Percentiles rank a stretch among this genome's conserved stretches.
phyloP scores from a whole-genome alignment of 2,888 invertebrate genomes.

The Eledona agricola region DNA sequence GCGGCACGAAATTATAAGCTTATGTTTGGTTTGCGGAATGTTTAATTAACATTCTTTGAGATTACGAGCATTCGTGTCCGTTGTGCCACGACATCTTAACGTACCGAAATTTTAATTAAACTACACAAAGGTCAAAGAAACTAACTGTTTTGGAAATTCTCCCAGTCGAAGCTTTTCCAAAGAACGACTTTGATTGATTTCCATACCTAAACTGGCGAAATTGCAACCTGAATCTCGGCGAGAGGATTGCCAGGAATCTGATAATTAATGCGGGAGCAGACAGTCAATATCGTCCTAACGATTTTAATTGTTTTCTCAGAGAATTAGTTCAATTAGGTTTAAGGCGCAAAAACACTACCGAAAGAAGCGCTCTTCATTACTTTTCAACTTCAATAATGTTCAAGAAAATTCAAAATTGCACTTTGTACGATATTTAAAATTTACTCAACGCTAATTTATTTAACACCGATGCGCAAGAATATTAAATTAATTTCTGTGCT shows the following conservation, averaged over 20 bases:
- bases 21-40: slow-evolving; percentile 14
- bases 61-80: slow-evolving; percentile 18
- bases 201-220: slow-evolving; percentile 13
- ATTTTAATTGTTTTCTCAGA: background rate
- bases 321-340: slow-evolving; percentile 1
- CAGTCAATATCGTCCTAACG: slow-evolving; percentile 3
- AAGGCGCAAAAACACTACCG: too few relatives aligned
- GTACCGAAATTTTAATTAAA: slow-evolving; percentile 20
- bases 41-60: slow-evolving; percentile 29
- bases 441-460: too few relatives aligned
- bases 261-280: slow-evolving; percentile 14
- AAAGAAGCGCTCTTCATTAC: too few relatives aligned
- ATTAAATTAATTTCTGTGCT: slow-evolving; percentile 3
- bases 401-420: too few relatives aligned
- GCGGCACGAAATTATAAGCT: slow-evolving; percentile 23
- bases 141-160: background rate
- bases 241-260: slow-evolving; percentile 8
- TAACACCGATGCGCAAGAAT: background rate
- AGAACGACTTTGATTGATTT: slow-evolving; percentile 14
- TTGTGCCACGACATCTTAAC: slow-evolving; percentile 1
- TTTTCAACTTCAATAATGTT: background rate
- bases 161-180: background rate
- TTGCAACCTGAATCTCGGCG: slow-evolving; percentile 13
- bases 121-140: slow-evolving; percentile 2
- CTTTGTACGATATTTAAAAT: too few relatives aligned